Evolutionary conservation across 1,140 invertebrate species (phyloP), one percentile per base, ranked within the genome.

Genomic region (Drosophila nikananu): DNA sequence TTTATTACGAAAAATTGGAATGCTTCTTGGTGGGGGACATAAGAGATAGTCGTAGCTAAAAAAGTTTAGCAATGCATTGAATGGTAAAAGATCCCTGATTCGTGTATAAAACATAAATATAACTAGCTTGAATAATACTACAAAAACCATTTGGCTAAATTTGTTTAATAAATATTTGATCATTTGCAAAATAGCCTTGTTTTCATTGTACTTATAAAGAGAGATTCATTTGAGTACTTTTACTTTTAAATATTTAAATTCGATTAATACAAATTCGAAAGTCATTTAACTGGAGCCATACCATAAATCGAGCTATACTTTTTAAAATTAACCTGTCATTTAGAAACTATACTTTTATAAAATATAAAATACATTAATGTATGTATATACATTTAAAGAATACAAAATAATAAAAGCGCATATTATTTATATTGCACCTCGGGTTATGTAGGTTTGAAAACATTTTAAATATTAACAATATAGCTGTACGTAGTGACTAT

Each of bases 1-100:
- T 73, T 80, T 60, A 39, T 68, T 84, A 58, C 48, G 57, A 63
- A 58, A 80, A 70, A 74, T 55, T 81, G 65, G 66, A 86, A 79
- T 79, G 65, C 41, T 63, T 48, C 37, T 60, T 13, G n/a, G 13
- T 55, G 37, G n/a, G 30, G 12, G 21, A 61, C 63, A 66, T 39
- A 9, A 19, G 57, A 10, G n/a, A 15, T 48, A 61, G 4, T 55
- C 21, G 30, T 30, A n/a, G 21, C 23, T 15, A 37, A 37, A 42
- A 59, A 23, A 13, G 21, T 13, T 21, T 0, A 30, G 27, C 15
- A 19, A 21, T 23, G 37, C 9, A 12, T n/a, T 25, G 30, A 39
- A 27, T 6, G 8, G 15, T 35, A 2, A 44, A 60, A 12, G 2
- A 37, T 5, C n/a, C 9, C 51, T 21, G 23, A 17, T 15, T 44